Conservation (phyloP, 2,797 vertebrate genomes). For the Tinamus major region DNA sequence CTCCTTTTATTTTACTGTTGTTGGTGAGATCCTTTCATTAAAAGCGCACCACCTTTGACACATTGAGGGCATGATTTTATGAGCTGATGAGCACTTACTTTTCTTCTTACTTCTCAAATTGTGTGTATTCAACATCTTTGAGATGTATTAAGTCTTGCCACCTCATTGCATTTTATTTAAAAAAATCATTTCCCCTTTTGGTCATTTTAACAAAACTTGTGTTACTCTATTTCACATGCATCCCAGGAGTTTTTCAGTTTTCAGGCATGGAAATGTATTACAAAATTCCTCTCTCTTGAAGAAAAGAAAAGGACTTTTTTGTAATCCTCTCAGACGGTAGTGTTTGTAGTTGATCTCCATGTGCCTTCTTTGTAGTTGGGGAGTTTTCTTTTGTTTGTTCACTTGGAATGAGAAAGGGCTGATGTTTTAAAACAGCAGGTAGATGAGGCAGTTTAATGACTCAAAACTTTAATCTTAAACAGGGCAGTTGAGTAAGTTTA, state of each 20-base stretch:
- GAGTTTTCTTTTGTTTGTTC: slow-evolving; percentile 27
- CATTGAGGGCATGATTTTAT: not conserved
- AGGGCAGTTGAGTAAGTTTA: not conserved
- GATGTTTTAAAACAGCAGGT: slow-evolving; percentile 23
- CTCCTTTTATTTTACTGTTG: not conserved
- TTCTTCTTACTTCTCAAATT: not conserved
- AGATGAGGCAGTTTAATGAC: slow-evolving; percentile 66
- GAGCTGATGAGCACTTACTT: not conserved
- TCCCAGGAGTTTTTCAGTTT: slow-evolving; percentile 57
- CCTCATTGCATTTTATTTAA: not conserved
- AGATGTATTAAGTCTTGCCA: slow-evolving; percentile 19
- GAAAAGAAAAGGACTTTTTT: slow-evolving; percentile 53
- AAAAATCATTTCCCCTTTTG: not conserved
- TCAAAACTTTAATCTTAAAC: slow-evolving; percentile 12
- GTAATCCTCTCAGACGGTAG: slow-evolving; percentile 55
- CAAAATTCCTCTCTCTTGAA: slow-evolving; percentile 56
- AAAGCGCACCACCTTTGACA: not conserved
- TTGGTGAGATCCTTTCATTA: not conserved
- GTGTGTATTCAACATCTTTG: not conserved
- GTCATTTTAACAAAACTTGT: slow-evolving; percentile 31
- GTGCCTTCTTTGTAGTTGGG: slow-evolving; percentile 1
- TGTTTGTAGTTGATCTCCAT: slow-evolving; percentile 20
- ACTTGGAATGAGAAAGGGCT: not conserved
- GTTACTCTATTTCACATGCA: slow-evolving; percentile 59
- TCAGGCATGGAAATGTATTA: slow-evolving; percentile 55